These are phyloP conservation scores for Sarcoramphus papa DNA, from an alignment of 2,797 vertebrate species.

Conservation along the genomic window DNA sequence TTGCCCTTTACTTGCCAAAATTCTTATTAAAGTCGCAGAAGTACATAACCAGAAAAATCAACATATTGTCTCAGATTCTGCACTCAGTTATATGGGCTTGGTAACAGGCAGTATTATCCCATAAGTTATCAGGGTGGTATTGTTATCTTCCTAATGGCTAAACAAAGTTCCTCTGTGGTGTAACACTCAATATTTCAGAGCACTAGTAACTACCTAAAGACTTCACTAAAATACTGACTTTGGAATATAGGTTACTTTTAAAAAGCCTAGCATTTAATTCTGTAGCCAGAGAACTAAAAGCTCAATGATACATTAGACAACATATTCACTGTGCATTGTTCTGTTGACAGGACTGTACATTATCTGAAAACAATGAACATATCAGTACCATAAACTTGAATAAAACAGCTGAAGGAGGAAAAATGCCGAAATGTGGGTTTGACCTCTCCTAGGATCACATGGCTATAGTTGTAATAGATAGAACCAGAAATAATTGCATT, in stretches of 20 bases:
- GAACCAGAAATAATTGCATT: slow-evolving; percentile 21
- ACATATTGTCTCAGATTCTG: background rate
- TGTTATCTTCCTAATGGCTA: background rate
- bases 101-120: background rate
- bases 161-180: background rate
- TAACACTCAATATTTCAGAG: background rate
- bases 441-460: slow-evolving; percentile 36
- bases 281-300: slow-evolving; percentile 10
- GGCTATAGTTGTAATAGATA: background rate
- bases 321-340: slow-evolving; percentile 58
- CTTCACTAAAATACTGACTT: background rate
- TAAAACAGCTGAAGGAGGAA: slow-evolving; percentile 53
- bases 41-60: background rate
- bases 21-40: background rate
- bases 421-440: slow-evolving; percentile 57
- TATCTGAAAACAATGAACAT: slow-evolving; percentile 56
- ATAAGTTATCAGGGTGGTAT: background rate
- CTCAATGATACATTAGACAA: slow-evolving; percentile 14
- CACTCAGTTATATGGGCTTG: background rate
- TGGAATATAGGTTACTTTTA: background rate
- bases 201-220: background rate
- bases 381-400: slow-evolving; percentile 39
- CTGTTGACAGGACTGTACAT: slow-evolving; percentile 29
- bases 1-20: background rate
- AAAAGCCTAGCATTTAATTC: background rate